Evolutionary conservation across 2,888 invertebrate genomes (phyloP), one percentile per base, ranked within the genome.

Genomic region (Aphodius granarius): DNA sequence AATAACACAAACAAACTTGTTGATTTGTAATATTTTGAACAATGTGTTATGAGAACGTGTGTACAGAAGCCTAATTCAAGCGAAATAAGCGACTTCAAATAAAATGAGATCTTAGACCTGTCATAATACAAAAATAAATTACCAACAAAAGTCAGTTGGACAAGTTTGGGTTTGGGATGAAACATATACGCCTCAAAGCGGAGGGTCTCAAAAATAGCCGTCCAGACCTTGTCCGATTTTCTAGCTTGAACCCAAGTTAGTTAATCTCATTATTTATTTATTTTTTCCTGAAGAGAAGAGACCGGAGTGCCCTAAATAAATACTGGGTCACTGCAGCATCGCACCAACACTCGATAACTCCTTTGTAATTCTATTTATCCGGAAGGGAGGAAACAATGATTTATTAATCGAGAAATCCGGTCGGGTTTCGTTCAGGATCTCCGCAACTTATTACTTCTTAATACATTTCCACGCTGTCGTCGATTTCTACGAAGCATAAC

Each of bases 191-290:
- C n/a, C n/a, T n/a, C n/a, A n/a, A 65, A 65, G 19, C 65, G 19
- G 65, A 15, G 65, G 19, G 65, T 9, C 19, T 65, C 17, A 19
- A 17, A 65, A 65, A 19, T 18, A 65, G 19, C 19, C 65, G n/a
- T 43, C 20, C 68, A 20, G 68, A 22, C 68, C 68, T 68, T 68
- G 68, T 68, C 9, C 20, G 23, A 6, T 43, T 68, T 68, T 68
- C 21, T 21, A 20, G 20, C 6, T 19, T n/a, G 20, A 68, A n/a
- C 68, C 68, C 18, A 19, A 20, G 68, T 20, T 68, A 72, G 63
- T 72, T 72, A 72, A 72, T 72, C 72, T 62, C 62, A 18, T 16
- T 63, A 62, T 62, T 72, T 72, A 62, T 72, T 72, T 72, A 72
- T 72, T 72, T 72, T 62, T 18, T 63, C 43, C n/a, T n/a, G n/a